A percentile compares a stretch with the other conserved stretches of the same genome.
These are phyloP conservation scores for Amaurobius ferox DNA, from an alignment of 2,888 invertebrate genomes.

Conservation along the genomic window DNA sequence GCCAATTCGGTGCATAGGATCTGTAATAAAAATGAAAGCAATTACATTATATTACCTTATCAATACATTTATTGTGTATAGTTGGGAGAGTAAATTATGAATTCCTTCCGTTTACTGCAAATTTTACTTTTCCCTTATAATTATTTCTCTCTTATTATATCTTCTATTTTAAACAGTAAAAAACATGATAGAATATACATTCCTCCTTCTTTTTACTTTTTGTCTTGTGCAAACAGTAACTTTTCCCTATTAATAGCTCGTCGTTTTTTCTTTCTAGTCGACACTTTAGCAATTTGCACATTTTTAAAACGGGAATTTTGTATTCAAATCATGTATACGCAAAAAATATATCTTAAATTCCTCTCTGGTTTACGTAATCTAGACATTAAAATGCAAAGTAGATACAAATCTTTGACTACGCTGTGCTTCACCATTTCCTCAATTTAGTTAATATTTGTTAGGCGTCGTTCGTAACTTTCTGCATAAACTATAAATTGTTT, in stretches of 20 bases:
- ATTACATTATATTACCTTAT: too few species aligned
- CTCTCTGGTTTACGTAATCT: not conserved
- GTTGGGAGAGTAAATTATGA: too few species aligned
- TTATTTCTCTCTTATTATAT: too few species aligned
- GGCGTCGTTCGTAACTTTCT: not conserved
- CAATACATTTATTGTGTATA: too few species aligned
- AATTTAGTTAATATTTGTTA: not conserved
- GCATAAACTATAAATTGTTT: not conserved
- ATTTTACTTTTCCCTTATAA: too few species aligned
- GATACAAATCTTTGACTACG: not conserved
- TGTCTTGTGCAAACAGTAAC: not conserved
- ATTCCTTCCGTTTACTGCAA: too few species aligned
- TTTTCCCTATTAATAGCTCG: not conserved
- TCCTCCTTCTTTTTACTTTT: too few species aligned
- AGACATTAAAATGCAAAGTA: not conserved
- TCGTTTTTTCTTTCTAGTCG: not conserved
- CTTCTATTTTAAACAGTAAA: too few species aligned
- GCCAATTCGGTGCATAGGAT: too few species aligned
- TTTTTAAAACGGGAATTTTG: not conserved
- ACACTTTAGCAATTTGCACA: constrained; percentile 6
- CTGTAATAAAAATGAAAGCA: too few species aligned
- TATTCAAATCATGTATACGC: not conserved
- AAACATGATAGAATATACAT: too few species aligned
- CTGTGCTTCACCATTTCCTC: not conserved
- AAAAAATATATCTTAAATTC: not conserved